phyloP scores from a whole-genome alignment of 2,797 vertebrate genomes.

The Hippocampus kuda region DNA sequence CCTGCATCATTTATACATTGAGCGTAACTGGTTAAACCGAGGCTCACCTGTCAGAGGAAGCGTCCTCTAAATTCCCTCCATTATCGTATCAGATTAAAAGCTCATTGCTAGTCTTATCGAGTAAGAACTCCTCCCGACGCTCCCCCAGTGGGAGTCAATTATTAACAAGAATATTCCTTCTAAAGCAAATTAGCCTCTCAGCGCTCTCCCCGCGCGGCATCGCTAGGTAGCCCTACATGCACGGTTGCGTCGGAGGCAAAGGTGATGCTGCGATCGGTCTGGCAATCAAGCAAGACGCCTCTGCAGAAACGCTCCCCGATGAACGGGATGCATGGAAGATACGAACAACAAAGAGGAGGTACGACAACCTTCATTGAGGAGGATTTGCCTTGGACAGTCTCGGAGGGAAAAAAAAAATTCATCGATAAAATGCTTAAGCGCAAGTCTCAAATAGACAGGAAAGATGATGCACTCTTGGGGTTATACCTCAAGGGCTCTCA shows the following conservation, averaged over 20 bases:
- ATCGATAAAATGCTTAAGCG: slow-evolving; percentile 24
- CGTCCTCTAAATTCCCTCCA: not conserved
- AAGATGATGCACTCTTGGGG: slow-evolving; percentile 4
- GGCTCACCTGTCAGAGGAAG: not conserved
- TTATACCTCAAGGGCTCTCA: not conserved
- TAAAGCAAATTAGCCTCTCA: slow-evolving; percentile 6
- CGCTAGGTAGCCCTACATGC: not conserved
- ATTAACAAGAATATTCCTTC: slow-evolving; percentile 8
- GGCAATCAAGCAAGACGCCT: slow-evolving; percentile 7
- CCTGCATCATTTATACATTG: not conserved
- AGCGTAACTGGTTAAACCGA: not conserved
- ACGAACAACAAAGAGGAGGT: slow-evolving; percentile 9
- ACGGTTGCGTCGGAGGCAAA: not conserved
- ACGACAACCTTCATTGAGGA: slow-evolving; percentile 1
- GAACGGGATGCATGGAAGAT: not conserved
- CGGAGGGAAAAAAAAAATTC: slow-evolving; percentile 7
- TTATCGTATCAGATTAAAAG: slow-evolving; percentile 6
- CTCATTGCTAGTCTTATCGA: slow-evolving; percentile 2
- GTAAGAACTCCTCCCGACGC: not conserved
- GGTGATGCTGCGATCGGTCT: slow-evolving; percentile 2
- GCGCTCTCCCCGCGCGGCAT: not conserved
- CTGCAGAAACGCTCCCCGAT: not conserved
- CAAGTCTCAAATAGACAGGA: slow-evolving; percentile 11
- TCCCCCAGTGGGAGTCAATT: slow-evolving; percentile 2
- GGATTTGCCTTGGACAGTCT: slow-evolving; percentile 11